These are phyloP conservation scores for Heliconius eleuchia DNA, from an alignment of 1,140 invertebrate species.

Conservation along the genomic window DNA sequence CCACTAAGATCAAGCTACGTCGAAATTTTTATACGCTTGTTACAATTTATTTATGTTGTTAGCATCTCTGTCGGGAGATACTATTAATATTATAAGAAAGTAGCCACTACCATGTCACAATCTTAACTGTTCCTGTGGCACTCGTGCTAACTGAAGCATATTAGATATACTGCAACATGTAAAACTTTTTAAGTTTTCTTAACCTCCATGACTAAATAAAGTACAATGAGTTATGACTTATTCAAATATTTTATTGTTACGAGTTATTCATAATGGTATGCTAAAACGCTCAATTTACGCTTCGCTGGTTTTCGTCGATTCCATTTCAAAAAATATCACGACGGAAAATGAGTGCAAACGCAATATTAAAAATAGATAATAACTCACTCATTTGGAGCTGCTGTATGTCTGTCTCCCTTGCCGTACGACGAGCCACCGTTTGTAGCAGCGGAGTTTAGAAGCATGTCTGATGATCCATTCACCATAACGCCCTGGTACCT, in stretches of 20 bases:
- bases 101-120: neutral
- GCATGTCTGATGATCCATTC: slow-evolving; percentile 51
- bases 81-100: no score
- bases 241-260: neutral
- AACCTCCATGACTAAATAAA: neutral
- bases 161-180: neutral
- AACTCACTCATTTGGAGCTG: slow-evolving; percentile 76
- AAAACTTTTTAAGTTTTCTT: neutral
- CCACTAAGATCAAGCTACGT: no score
- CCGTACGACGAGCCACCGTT: slow-evolving; percentile 67
- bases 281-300: slow-evolving; percentile 25
- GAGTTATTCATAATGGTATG: neutral
- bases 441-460: slow-evolving; percentile 35
- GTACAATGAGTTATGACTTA: neutral
- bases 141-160: neutral
- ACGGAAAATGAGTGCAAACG: slow-evolving; percentile 19
- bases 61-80: no score
- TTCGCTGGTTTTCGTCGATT: slow-evolving; percentile 19
- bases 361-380: slow-evolving; percentile 30
- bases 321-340: slow-evolving; percentile 20
- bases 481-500: slow-evolving; percentile 59
- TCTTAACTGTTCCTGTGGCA: neutral
- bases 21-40: no score
- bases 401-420: slow-evolving; percentile 72
- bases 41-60: no score